Evolutionary conservation across 1,140 invertebrate species (phyloP), one percentile per base, ranked within the genome.

Genomic region (Neoseiulus cucumeris): DNA sequence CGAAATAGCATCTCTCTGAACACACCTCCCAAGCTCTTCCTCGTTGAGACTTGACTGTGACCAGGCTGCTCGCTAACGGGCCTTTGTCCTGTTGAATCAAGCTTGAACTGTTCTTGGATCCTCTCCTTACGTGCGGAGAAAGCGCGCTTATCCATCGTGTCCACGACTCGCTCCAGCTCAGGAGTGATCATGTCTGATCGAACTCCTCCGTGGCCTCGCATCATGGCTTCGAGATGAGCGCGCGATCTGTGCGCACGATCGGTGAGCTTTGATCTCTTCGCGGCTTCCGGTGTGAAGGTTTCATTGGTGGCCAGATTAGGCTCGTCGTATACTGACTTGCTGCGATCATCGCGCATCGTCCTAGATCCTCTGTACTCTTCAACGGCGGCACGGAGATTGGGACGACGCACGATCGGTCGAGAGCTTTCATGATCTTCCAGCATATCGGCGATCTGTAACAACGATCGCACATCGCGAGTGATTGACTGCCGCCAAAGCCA

Each of bases 341-440:
- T 20, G 14, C 51, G 51, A 25, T 14, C 22, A 17, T 59, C 51
- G 25, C 51, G 51, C 33, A 59, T 18, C 22, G 51, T 14, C 25
- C 51, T 33, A 18, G 51, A 59, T 17, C 51, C 51, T 25, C 51
- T 25, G 22, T 59, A 59, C 51, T 59, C 22, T 59, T 59, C 51
- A 1, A 59, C 51, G 22, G 51, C 51, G 25, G 25, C 25, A 29
- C 51, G 14, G 14, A 59, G 51, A 33, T 59, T 33, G 14, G 22
- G 25, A 17, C 51, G 25, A 33, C 14, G 51, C 12, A 20, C 20
- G 18, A n/a, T 12, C 44, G 44, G 64, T 25, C 42, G 29, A 55
- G 59, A 65, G 55, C 39, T 66, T 41, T 42, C 33, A 17, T 65
- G 64, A 17, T 41, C 33, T 25, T 65, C 64, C 17, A 65, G 33